A percentile compares a stretch with the other conserved stretches of the same genome.
These are phyloP conservation scores for Cerastis leucographa DNA, from an alignment of 2,888 invertebrate species.

Conservation along the genomic window DNA sequence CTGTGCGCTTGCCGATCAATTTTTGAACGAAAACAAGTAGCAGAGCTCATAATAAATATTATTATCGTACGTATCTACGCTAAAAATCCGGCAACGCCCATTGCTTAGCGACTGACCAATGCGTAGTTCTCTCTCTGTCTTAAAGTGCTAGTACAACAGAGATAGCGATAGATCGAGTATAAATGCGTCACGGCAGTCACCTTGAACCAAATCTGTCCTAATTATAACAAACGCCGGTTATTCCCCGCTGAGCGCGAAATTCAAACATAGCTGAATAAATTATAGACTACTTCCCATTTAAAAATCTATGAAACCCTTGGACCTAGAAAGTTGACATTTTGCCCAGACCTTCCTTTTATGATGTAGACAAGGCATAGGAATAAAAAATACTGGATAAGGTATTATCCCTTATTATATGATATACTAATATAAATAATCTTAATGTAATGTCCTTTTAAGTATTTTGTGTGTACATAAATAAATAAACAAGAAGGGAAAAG, in stretches of 20 bases:
- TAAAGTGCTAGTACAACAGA: neutral
- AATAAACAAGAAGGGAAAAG: neutral
- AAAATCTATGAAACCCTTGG: neutral
- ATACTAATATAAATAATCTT: no score
- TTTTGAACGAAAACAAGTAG: neutral
- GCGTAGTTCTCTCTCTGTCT: neutral
- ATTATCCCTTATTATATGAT: no score
- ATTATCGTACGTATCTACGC: neutral
- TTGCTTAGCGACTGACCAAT: no score
- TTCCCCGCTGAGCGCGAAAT: neutral
- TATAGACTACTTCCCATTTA: neutral
- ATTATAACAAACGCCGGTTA: neutral
- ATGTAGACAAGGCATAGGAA: neutral
- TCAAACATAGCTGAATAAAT: neutral
- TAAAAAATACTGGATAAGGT: no score
- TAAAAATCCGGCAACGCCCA: neutral
- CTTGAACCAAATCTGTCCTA: neutral
- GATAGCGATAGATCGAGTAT: neutral
- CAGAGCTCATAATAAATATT: neutral
- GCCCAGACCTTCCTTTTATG: neutral
- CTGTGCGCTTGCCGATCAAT: neutral
- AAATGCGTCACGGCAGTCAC: neutral
- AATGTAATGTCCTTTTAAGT: neutral
- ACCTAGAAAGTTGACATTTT: neutral
- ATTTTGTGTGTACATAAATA: no score